Evolutionary conservation across 2,888 invertebrate genomes (phyloP), one percentile per base, ranked within the genome.

Genomic region (Mylabris sibirica): DNA sequence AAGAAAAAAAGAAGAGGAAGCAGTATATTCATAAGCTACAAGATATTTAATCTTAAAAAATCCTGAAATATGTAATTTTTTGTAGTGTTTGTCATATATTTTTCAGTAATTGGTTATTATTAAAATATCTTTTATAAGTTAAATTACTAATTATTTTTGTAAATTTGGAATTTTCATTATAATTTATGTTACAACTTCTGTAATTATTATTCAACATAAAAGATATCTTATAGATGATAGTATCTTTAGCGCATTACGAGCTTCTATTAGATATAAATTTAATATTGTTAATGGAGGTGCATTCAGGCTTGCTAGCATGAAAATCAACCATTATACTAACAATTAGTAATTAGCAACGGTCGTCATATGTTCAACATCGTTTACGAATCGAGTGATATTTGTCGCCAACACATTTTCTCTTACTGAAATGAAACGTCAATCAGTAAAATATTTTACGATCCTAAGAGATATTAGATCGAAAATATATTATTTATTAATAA

Each of bases 11-110:
- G 62, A n/a, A n/a, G n/a, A n/a, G n/a, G n/a, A n/a, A 66, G 62
- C 63, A 67, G 71, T 68, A 67, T 66, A 65, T 61, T 70, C 68
- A 70, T 69, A 70, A 66, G 57, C 63, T 59, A 65, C 63, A 66
- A 62, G 57, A 61, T 60, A 62, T 63, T 12, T 44, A 62, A 17
- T 30, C 59, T 49, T 2, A 49, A 17, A 6, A 41, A 44, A 44
- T 44, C 44, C n/a, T 17, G 11, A 38, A 12, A 2, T 44, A 11
- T 17, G 14, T 11, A 8, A n/a, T 17, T 44, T 44, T 44, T 17
- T 44, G 3, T 17, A 44, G 30, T 17, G n/a, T 17, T 44, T 49
- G 20, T 2, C 20, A 20, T 22, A 20, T 17, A 49, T 49, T 9
- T 20, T 11, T 11, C 44, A 44, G n/a, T 44, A 44, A 44, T 44